These are phyloP conservation scores for Diceros bicornis DNA, from an alignment of 2,797 vertebrate genomes.

Conservation along the genomic window DNA sequence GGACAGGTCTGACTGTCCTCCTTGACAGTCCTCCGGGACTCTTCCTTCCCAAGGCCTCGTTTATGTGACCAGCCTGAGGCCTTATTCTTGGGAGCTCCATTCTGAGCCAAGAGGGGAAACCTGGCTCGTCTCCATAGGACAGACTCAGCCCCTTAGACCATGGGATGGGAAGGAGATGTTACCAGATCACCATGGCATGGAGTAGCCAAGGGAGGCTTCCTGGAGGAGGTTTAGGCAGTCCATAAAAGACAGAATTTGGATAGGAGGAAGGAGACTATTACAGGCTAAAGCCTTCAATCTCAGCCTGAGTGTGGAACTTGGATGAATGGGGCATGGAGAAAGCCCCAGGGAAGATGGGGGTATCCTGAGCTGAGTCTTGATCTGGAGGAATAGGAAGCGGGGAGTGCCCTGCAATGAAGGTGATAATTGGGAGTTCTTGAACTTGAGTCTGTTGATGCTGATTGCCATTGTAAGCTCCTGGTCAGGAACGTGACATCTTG, in stretches of 20 bases:
- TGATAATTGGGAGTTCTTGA: background rate
- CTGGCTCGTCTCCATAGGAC: background rate
- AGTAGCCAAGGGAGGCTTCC: background rate
- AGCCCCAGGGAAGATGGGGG: background rate
- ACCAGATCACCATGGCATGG: background rate
- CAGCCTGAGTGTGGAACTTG: background rate
- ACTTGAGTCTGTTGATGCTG: background rate
- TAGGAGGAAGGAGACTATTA: background rate
- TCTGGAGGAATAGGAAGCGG: background rate
- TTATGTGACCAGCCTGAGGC: background rate
- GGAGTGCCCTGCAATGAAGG: background rate
- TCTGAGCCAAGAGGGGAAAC: background rate
- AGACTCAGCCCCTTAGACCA: background rate
- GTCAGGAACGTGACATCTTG: background rate
- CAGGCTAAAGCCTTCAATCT: background rate
- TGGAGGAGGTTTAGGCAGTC: constrained; percentile 6
- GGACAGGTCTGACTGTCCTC: background rate
- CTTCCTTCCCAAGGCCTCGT: background rate
- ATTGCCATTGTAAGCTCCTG: constrained; percentile 14
- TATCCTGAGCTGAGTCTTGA: background rate
- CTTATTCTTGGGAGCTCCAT: background rate
- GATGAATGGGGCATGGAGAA: background rate
- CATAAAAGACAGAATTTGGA: background rate
- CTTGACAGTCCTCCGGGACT: background rate
- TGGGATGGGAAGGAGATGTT: background rate